Percentiles rank a stretch among this genome's conserved stretches.
These are phyloP conservation scores for Pocota personata DNA, from an alignment of 2,888 invertebrate species.

Conservation along the genomic window DNA sequence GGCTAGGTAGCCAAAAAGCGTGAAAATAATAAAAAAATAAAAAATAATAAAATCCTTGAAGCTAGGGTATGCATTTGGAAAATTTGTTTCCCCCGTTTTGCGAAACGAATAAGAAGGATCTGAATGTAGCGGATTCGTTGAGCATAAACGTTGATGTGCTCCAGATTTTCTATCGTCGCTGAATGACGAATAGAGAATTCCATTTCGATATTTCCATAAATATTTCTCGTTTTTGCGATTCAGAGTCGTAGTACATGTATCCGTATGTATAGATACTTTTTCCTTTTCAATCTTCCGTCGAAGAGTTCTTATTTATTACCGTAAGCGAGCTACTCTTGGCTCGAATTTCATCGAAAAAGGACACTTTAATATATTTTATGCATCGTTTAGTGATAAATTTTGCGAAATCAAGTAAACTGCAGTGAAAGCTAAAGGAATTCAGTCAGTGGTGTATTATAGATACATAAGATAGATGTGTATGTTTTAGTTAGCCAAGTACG, in stretches of 20 bases:
- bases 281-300: background rate
- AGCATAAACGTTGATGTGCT: conserved; percentile 43
- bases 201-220: conserved; percentile 58
- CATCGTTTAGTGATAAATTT: conserved; percentile 48
- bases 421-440: background rate
- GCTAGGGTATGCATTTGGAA: conserved; percentile 25
- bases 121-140: conserved; percentile 1
- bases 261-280: background rate
- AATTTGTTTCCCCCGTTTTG: conserved; percentile 25
- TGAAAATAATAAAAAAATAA: background rate
- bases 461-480: background rate
- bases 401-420: conserved; percentile 8
- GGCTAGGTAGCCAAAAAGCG: conserved; percentile 45
- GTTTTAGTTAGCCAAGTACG: background rate
- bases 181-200: conserved; percentile 43
- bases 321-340: background rate
- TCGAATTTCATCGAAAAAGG: conserved; percentile 10
- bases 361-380: conserved; percentile 43
- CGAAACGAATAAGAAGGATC: background rate
- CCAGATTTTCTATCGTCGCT: conserved; percentile 24
- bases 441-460: background rate
- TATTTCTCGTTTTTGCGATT: conserved; percentile 14
- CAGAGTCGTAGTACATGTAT: background rate
- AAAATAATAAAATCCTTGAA: background rate
- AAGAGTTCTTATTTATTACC: background rate